Percentiles rank a stretch among this genome's conserved stretches.
Evolutionary conservation across 1,140 invertebrate genomes (phyloP).

Genomic region (Argopecten irradians): DNA sequence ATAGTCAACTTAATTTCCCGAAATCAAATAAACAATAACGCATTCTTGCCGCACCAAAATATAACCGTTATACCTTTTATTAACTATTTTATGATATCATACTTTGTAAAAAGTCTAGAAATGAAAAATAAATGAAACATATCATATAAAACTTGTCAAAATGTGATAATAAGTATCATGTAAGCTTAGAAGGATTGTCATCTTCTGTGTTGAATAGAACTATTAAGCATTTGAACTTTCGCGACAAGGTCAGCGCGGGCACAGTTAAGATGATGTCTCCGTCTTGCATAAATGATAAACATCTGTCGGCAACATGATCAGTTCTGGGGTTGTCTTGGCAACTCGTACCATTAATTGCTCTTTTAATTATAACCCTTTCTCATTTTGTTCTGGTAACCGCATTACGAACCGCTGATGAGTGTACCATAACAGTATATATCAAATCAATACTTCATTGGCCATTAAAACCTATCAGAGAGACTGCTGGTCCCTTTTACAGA

Average conservation of each 20-base stretch:
- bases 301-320: neutral
- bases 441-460: neutral
- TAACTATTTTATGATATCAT: too few relatives aligned
- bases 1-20: neutral
- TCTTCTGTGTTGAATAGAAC: too few relatives aligned
- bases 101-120: too few relatives aligned
- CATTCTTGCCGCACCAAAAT: neutral
- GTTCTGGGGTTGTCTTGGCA: neutral
- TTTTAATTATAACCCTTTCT: neutral
- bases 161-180: too few relatives aligned
- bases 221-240: neutral
- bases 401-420: neutral
- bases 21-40: too few relatives aligned
- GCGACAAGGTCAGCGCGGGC: neutral
- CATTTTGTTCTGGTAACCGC: neutral
- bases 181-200: too few relatives aligned
- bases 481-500: too few relatives aligned
- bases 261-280: neutral
- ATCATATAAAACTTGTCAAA: too few relatives aligned
- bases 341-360: neutral
- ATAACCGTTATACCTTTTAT: too few relatives aligned
- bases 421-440: neutral
- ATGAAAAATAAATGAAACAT: too few relatives aligned
- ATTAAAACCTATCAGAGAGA: neutral
- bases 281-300: too few relatives aligned